Evolutionary conservation across 1,140 invertebrate species (phyloP).

Genomic region (Cecropterus lyciades): DNA sequence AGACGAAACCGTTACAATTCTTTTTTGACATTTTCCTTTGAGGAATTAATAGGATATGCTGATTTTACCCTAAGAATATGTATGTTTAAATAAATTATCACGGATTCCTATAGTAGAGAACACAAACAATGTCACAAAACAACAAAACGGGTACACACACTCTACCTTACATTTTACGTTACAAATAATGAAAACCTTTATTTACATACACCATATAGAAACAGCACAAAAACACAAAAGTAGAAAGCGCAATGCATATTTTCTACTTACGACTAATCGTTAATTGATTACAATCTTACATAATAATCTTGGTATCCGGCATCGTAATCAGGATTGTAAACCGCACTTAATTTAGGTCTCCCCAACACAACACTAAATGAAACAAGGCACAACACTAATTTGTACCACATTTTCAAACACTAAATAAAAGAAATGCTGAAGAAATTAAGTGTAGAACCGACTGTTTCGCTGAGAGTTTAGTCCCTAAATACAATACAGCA

Average conservation of each 20-base stretch:
- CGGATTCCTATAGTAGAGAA: too few relatives aligned
- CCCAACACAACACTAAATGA: slow-evolving; percentile 50
- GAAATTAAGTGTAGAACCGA: slow-evolving; percentile 27
- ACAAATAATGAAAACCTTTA: not conserved
- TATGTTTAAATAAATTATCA: too few relatives aligned
- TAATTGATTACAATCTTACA: slow-evolving; percentile 49
- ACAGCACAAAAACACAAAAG: not conserved
- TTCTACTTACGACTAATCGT: slow-evolving; percentile 5
- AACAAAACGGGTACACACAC: too few relatives aligned
- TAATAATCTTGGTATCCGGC: slow-evolving; percentile 61
- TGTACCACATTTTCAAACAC: slow-evolving; percentile 52
- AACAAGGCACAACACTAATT: slow-evolving; percentile 57
- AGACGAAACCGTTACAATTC: too few relatives aligned
- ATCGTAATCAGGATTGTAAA: slow-evolving; percentile 45
- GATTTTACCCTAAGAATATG: too few relatives aligned
- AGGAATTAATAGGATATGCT: too few relatives aligned
- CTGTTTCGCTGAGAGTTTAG: slow-evolving; percentile 43
- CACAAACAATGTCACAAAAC: too few relatives aligned
- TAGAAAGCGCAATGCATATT: not conserved
- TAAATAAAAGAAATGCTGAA: slow-evolving; percentile 34
- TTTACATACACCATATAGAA: too few relatives aligned
- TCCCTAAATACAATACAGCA: slow-evolving; percentile 68
- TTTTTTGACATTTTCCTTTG: too few relatives aligned
- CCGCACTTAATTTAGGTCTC: slow-evolving; percentile 48
- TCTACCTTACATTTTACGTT: too few relatives aligned